Percentiles rank a stretch among this genome's conserved stretches.
These are phyloP conservation scores for Melipona bicolor DNA, from an alignment of 2,888 invertebrate species.

Conservation along the genomic window DNA sequence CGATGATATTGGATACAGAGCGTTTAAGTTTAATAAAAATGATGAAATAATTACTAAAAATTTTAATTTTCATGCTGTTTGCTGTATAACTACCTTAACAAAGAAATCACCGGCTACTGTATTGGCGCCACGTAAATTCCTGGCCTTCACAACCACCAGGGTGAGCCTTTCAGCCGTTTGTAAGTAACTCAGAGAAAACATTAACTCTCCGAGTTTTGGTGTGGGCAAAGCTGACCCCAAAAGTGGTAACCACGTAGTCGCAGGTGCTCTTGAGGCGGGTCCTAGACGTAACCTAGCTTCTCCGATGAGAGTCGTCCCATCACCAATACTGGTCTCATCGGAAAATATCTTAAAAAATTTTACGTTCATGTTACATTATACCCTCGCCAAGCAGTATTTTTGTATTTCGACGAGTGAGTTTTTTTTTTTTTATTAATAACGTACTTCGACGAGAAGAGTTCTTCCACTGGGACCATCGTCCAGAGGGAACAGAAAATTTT, in stretches of 20 bases:
- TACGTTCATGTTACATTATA: neutral
- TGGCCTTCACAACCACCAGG: conserved; percentile 90
- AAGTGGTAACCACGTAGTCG: conserved; percentile 92
- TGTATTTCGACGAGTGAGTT: neutral
- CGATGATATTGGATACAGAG: neutral
- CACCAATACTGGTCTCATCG: conserved; percentile 73
- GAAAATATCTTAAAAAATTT: conserved; percentile 75
- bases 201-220: conserved; percentile 90
- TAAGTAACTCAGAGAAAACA: conserved; percentile 93
- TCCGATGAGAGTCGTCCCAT: conserved; percentile 76
- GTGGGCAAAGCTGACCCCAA: conserved; percentile 86
- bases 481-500: conserved; percentile 88
- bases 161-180: conserved; percentile 93
- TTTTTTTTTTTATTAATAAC: neutral
- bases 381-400: neutral
- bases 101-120: conserved; percentile 89
- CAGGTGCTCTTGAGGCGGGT: conserved; percentile 86
- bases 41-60: no score
- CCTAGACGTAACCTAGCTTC: conserved; percentile 79
- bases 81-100: conserved; percentile 87
- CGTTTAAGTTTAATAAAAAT: no score
- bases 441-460: conserved; percentile 79
- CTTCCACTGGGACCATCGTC: conserved; percentile 81
- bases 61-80: no score
- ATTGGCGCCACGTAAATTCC: conserved; percentile 88